Evolutionary conservation across 2,888 invertebrate species (phyloP), one percentile per base, ranked within the genome.

Genomic region (Caradrina kadenii): DNA sequence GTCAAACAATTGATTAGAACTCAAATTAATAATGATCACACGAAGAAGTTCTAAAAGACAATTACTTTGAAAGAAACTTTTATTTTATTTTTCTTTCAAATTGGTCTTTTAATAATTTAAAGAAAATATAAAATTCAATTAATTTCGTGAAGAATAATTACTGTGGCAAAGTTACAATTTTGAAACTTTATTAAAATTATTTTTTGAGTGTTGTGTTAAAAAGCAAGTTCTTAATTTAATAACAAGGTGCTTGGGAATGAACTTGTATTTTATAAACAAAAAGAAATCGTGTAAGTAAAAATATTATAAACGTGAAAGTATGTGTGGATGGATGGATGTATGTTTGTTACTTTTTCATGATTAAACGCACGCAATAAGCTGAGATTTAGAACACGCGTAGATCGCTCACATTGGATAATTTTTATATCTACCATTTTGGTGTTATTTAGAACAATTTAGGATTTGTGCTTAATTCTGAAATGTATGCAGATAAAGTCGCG

Each of bases 121-220:
- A 39, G 21, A 31, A 31, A 17, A 39, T 22, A 39, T 49, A 19
- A 58, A 53, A 50, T 31, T 64, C 50, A 54, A 66, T 60, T 53
- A 15, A 63, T 63, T 77, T 79, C 49, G 19, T 55, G 26, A 73
- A 56, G n/a, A 48, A 48, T 55, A 53, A 52, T 60, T 53, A 52
- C 8, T 63, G 50, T 7, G 11, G 19, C n/a, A 49, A 78, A 45
- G 52, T 62, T 19, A 31, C 19, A n/a, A 61, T 26, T 42, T 69
- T 11, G 19, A 11, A 62, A 55, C 26, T 65, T 54, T 73, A 73
- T 22, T 48, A 0, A 1, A 50, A 59, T 22, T 13, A 61, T 42
- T 61, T n/a, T 53, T 64, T 17, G 13, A 52, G 31, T 52, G 19
- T 52, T 60, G 39, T 21, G 39, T 21, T 52, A n/a, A 7, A 59